Evolutionary conservation across 2,113 vertebrate genomes (phyloP).

Genomic region (Nibea albiflora): DNA sequence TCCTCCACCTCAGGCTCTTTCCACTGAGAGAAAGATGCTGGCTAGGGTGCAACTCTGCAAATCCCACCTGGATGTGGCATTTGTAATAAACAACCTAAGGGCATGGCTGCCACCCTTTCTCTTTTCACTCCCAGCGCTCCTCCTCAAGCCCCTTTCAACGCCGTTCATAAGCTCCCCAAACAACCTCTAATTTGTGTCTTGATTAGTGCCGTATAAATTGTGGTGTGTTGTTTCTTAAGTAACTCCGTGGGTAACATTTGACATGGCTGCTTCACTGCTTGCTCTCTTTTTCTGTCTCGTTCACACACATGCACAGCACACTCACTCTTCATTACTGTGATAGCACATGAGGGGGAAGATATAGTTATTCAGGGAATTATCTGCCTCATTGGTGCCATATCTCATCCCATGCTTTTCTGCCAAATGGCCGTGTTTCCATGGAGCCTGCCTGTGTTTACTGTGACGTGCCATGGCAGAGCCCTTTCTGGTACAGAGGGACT

Average conservation of each 20-base stretch:
- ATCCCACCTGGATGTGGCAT: conserved; percentile 84
- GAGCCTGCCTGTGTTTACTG: conserved; percentile 79
- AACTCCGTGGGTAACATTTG: conserved; percentile 41
- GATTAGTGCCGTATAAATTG: conserved; percentile 63
- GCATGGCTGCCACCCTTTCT: conserved; percentile 72
- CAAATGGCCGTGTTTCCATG: conserved; percentile 79
- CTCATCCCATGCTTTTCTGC: conserved; percentile 69
- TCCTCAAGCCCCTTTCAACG: conserved; percentile 50
- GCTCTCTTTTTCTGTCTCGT: conserved; percentile 24
- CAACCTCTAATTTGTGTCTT: conserved; percentile 66
- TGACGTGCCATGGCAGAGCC: conserved; percentile 74
- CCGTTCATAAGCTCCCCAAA: conserved; percentile 52
- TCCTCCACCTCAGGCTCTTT: conserved; percentile 92
- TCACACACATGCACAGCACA: conserved; percentile 37
- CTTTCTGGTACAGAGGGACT: conserved; percentile 76
- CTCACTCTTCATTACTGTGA: conserved; percentile 59
- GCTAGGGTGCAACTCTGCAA: conserved; percentile 91
- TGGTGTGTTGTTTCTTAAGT: conserved; percentile 44
- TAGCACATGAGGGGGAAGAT: conserved; percentile 73
- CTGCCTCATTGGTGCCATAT: conserved; percentile 79
- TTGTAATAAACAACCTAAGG: conserved; percentile 84
- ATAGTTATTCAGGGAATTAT: conserved; percentile 81
- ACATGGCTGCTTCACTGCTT: conserved; percentile 44
- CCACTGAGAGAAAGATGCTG: conserved; percentile 91
- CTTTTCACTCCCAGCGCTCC: conserved; percentile 58